Percentiles rank a stretch among this genome's conserved stretches.
phyloP scores from a whole-genome alignment of 1,140 invertebrate genomes.

The Spodoptera litura region DNA sequence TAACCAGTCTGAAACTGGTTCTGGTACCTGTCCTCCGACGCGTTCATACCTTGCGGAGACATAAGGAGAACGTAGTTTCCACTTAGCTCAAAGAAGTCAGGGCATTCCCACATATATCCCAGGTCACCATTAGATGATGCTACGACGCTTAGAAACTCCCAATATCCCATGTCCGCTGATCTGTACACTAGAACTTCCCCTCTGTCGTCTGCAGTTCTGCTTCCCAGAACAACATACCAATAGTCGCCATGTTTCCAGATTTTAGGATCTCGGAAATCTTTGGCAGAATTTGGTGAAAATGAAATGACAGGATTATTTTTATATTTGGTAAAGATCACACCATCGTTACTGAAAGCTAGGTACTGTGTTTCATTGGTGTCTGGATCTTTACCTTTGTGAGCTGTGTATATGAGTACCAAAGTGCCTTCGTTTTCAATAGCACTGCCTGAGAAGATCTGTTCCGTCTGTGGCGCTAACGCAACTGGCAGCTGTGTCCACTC shows the following conservation, averaged over 20 bases:
- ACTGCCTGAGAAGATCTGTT: conserved; percentile 80
- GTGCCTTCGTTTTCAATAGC: conserved; percentile 68
- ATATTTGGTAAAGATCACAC: conserved; percentile 75
- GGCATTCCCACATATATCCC: conserved; percentile 83
- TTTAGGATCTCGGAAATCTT: conserved; percentile 82
- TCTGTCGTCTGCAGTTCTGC: conserved; percentile 68
- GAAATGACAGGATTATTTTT: conserved; percentile 75
- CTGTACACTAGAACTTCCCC: conserved; percentile 78
- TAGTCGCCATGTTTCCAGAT: conserved; percentile 74
- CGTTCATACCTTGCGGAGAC: conserved; percentile 77
- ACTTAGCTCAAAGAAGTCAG: conserved; percentile 78
- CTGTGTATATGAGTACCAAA: conserved; percentile 79
- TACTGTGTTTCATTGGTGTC: conserved; percentile 75
- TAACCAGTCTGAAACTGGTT: conserved; percentile 80
- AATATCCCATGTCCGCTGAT: conserved; percentile 71
- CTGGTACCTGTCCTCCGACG: conserved; percentile 77
- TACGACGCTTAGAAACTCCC: conserved; percentile 75
- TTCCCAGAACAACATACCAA: conserved; percentile 79
- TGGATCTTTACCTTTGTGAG: conserved; percentile 56
- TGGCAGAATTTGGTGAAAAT: conserved; percentile 60
- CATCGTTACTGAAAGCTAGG: conserved; percentile 76
- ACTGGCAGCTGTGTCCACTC: conserved; percentile 76
- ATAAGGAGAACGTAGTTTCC: conserved; percentile 77
- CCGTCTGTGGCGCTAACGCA: conserved; percentile 75
- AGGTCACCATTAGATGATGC: conserved; percentile 69